Conservation (phyloP, 1,140 invertebrate genomes). For the Drosophila yakuba region DNA sequence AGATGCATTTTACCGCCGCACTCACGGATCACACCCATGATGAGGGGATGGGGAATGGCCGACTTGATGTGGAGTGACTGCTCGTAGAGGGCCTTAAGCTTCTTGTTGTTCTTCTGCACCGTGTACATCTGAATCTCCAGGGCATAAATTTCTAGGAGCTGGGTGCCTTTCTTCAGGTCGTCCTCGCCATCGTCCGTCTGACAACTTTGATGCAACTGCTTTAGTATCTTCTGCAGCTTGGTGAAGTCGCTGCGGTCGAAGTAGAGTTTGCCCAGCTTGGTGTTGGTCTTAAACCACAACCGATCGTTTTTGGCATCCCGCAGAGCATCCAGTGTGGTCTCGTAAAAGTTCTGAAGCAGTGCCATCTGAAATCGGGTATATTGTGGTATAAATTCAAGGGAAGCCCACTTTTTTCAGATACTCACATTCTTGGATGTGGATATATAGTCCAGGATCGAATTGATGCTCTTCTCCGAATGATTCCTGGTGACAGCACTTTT, state of each 20-base stretch:
- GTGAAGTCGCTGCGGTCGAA: slow-evolving; percentile 98
- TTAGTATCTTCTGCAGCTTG: slow-evolving; percentile 98
- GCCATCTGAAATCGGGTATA: slow-evolving; percentile 92
- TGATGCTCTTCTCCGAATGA: slow-evolving; percentile 99
- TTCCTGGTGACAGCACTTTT: slow-evolving; percentile 99
- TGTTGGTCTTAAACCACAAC: slow-evolving; percentile 99
- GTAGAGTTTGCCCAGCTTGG: slow-evolving; percentile 99
- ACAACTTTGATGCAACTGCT: slow-evolving; percentile 98
- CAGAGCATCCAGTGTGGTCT: slow-evolving; percentile 98
- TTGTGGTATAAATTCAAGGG: not conserved
- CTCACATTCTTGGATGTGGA: slow-evolving; percentile 99
- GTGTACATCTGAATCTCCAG: slow-evolving; percentile 99
- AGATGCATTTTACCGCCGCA: slow-evolving; percentile 99
- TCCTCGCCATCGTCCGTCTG: slow-evolving; percentile 99
- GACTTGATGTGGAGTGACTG: slow-evolving; percentile 99
- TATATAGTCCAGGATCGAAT: slow-evolving; percentile 99
- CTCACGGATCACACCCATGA: slow-evolving; percentile 99
- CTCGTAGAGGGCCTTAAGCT: slow-evolving; percentile 98
- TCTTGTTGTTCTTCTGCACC: slow-evolving; percentile 99
- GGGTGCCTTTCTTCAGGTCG: slow-evolving; percentile 99
- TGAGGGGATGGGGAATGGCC: slow-evolving; percentile 99
- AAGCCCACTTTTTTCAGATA: slow-evolving; percentile 23
- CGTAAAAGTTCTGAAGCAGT: slow-evolving; percentile 99
- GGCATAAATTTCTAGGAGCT: slow-evolving; percentile 99
- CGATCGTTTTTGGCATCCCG: slow-evolving; percentile 99